Conservation (phyloP, 2,797 vertebrate species). For the Mallotus villosus region DNA sequence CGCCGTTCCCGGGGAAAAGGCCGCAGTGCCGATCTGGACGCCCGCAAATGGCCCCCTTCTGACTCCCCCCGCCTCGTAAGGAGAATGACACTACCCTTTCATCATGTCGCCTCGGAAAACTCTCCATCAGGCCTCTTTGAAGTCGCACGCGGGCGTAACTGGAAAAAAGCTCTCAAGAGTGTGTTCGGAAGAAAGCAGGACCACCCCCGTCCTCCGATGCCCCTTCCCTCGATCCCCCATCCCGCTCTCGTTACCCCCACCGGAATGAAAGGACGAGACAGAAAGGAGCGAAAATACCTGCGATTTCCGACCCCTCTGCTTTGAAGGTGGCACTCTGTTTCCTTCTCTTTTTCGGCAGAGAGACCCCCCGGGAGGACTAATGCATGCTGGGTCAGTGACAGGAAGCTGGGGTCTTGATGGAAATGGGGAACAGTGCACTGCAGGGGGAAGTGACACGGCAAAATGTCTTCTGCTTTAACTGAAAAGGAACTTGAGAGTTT, state of each 20-base stretch:
- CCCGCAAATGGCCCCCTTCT: no score
- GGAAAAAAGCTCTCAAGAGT: constrained; percentile 47
- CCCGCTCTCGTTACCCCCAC: neutral
- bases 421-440: neutral
- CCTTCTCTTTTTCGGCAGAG: constrained; percentile 29
- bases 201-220: constrained; percentile 30
- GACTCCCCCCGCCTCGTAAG: constrained; percentile 44
- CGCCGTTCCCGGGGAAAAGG: neutral
- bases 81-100: constrained; percentile 68
- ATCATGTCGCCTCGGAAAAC: constrained; percentile 65
- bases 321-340: constrained; percentile 49
- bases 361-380: constrained; percentile 54
- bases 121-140: constrained; percentile 69
- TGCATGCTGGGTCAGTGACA: constrained; percentile 58
- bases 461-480: no score
- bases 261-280: neutral
- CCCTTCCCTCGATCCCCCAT: constrained; percentile 50
- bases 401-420: constrained; percentile 15
- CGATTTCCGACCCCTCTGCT: constrained; percentile 41
- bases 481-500: no score
- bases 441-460: no score
- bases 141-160: constrained; percentile 60
- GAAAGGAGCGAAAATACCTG: constrained; percentile 57
- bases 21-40: no score
- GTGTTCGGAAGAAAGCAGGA: constrained; percentile 58